Conservation (phyloP, 30 jellyfish, hydroid and myxozoan species). For the Cassiopea xamachana region DNA sequence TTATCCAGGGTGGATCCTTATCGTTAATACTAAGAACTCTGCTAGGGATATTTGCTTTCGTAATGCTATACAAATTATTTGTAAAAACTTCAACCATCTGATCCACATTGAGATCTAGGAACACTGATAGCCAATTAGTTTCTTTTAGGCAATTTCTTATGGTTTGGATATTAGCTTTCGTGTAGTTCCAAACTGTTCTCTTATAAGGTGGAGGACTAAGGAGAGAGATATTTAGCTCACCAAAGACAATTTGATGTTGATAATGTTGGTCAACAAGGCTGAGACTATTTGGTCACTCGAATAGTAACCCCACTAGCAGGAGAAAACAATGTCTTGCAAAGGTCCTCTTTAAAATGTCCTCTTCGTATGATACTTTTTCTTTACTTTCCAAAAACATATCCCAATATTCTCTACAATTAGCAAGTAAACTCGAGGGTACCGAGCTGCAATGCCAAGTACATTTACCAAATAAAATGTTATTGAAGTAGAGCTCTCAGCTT, state of each 20-base stretch:
- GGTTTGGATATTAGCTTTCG: constrained; percentile 26
- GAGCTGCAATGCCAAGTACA: no score
- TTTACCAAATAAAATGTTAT: no score
- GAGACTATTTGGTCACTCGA: no score
- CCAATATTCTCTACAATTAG: no score
- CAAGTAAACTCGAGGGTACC: no score
- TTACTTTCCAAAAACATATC: no score
- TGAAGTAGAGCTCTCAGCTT: no score
- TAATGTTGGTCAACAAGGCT: constrained; percentile 52
- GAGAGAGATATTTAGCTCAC: constrained; percentile 7
- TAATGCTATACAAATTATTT: constrained; percentile 11
- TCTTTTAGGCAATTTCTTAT: constrained; percentile 4
- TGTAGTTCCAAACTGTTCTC: constrained; percentile 32
- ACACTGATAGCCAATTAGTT: constrained; percentile 30
- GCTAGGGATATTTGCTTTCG: constrained; percentile 41
- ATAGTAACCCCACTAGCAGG: no score
- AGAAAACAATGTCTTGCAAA: no score
- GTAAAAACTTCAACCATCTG: constrained; percentile 61
- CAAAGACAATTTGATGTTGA: constrained; percentile 33
- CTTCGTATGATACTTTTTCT: no score
- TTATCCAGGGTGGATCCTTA: constrained; percentile 76
- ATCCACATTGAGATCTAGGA: constrained; percentile 35
- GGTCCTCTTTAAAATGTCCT: no score
- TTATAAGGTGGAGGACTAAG: constrained; percentile 47
- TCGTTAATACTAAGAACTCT: constrained; percentile 24